A percentile compares a stretch with the other conserved stretches of the same genome.
Evolutionary conservation across 1,140 invertebrate genomes (phyloP).

Genomic region (Amphibalanus amphitrite): DNA sequence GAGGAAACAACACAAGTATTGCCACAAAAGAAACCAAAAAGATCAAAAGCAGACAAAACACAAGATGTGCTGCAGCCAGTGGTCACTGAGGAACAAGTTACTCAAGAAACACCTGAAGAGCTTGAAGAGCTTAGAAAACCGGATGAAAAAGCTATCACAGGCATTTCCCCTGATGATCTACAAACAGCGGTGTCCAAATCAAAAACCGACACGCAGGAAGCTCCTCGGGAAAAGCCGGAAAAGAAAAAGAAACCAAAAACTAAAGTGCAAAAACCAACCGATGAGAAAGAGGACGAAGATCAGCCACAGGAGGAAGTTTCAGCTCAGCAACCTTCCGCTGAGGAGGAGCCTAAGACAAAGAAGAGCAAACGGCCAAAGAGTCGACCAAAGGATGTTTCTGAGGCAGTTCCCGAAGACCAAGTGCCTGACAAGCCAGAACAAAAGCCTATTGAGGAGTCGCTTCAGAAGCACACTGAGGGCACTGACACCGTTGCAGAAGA

Average conservation of each 20-base stretch:
- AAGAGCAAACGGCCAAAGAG: no score
- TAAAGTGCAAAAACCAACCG: conserved; percentile 8
- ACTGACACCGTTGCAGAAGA: no score
- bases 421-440: no score
- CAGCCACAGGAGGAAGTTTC: conserved; percentile 8
- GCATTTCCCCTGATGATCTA: background rate
- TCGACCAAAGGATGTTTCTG: no score
- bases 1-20: no score
- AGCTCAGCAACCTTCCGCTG: background rate
- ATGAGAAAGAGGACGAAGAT: conserved; percentile 13
- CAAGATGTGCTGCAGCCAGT: no score
- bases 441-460: no score
- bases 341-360: background rate
- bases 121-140: conserved; percentile 8
- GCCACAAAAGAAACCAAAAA: no score
- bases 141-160: background rate
- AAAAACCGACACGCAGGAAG: background rate
- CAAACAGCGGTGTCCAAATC: background rate
- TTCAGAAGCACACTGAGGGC: no score
- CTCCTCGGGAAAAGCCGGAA: conserved; percentile 4
- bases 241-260: conserved; percentile 10
- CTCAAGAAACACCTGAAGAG: conserved; percentile 9
- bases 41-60: no score
- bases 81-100: conserved; percentile 5
- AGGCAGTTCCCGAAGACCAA: no score